Evolutionary conservation across 2,888 invertebrate genomes (phyloP), one percentile per base, ranked within the genome.

Genomic region (Hyposoter didymator): DNA sequence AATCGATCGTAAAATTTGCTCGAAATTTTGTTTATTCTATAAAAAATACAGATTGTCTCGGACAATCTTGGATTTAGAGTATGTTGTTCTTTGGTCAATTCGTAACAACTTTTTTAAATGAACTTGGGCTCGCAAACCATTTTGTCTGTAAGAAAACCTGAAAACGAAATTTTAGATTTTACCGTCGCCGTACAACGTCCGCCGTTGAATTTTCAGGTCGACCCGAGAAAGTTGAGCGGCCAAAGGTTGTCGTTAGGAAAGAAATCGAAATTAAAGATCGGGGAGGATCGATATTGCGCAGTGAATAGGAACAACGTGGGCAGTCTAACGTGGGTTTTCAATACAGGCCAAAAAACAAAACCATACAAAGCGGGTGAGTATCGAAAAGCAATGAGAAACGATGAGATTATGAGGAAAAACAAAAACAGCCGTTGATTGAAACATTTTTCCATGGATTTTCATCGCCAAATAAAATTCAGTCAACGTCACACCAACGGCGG

Each of bases 241-340:
- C 90, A 90, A 22, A 87, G 67, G 4, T 85, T 92, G 52, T 59
- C 73, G 6, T 87, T 91, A 28, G 90, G 90, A 19, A 86, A 90
- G 4, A 91, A 90, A 73, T 88, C 90, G 0, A 91, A 91, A 81
- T 81, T 92, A 10, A 91, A 89, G 84, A 78, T 91, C 43, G 89
- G 86, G 0, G 80, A 88, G 2, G 89, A 90, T 69, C 84, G 87
- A 49, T 92, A 91, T 66, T 89, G 81, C 49, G 88, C 88, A 5
- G 78, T 87, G 43, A 84, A 83, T 47, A 84, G 88, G 10, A 47
- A 86, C 10, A 39, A 59, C 7, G 88, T 86, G 49, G 84, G 83
- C 17, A 84, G 84, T 70, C 12, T 90, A 0, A 90, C 91, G 2
- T 91, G 90, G 66, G 89, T 92, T 35, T 84, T 92, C 39, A 86